Base-by-base conservation (phyloP, 2,888 invertebrate genomes). In the Pristionchus maxplancki region DNA sequence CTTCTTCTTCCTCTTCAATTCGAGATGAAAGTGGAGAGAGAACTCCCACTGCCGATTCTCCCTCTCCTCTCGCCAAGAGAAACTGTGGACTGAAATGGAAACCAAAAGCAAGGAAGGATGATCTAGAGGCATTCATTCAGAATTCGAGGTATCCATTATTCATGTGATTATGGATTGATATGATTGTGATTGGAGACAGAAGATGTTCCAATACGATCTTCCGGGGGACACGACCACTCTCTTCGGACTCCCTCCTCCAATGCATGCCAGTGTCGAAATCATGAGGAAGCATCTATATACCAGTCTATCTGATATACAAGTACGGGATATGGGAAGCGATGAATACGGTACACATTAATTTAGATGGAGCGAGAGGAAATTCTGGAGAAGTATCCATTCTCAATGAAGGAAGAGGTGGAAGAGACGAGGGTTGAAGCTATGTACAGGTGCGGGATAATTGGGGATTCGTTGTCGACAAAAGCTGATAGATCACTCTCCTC, bases 121-220 rank as follows among this genome's bases (percentile, higher is more conserved):
- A 94, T 84, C 89, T 94, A 50, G 93, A 93, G 28, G 88, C 87
- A 34, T 94, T 94, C 87, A 89, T 94, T 50, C 92, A 94, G 67
- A 89, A 89, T 37, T 91, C 91, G 44, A 89, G 93, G 92, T 92
- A 50, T 40, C 4, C 5, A 8, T 58, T 6, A 58, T 58, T 58
- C 5, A 53, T 88, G 93, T 91, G 91, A 44, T 24, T 37, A 24
- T 31, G 9, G 44, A 48, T 28, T 6, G 50, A 50, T 40, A 9
- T 44, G 44, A 11, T 44, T 44, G 44, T 44, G 28, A 58, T 89
- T 90, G 34, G 40, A 93, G 93, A 31, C 90, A 92, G 85, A 99
- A 99, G 96, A 99, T 99, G 96, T 97, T 99, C 90, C 98, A 98
- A 0, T 99, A 97, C 95, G 97, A 97, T 88, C 96, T 99, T 83